Percentiles rank a stretch among this genome's conserved stretches.
These are phyloP conservation scores for Linurgus olivaceus DNA, from an alignment of 2,797 vertebrate genomes.

Conservation along the genomic window DNA sequence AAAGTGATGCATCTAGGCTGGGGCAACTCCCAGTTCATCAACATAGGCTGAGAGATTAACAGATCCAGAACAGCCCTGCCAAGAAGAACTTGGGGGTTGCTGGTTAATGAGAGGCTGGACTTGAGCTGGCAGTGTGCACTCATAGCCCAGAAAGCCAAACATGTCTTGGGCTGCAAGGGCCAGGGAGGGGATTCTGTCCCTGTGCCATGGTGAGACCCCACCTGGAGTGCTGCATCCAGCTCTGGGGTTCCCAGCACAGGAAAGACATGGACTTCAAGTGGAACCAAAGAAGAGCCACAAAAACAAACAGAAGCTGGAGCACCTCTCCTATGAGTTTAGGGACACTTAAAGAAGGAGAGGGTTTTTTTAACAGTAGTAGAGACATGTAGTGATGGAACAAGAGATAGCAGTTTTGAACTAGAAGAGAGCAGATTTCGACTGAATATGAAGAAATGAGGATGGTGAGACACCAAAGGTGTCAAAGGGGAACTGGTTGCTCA, in stretches of 20 bases:
- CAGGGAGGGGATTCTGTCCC: not conserved
- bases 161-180: not conserved
- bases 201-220: not conserved
- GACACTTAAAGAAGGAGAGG: not conserved
- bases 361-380: not conserved
- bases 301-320: not conserved
- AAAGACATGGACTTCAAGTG: not conserved
- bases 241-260: not conserved
- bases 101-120: not conserved
- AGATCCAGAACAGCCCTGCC: fast-evolving
- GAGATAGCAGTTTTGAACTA: not conserved
- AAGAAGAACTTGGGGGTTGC: not conserved
- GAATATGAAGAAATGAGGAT: not conserved
- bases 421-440: not conserved
- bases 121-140: fast-evolving
- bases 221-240: not conserved
- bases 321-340: not conserved
- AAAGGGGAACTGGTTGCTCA: not conserved
- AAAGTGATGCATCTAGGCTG: not conserved
- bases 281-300: not conserved
- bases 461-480: not conserved
- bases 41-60: not conserved
- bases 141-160: not conserved
- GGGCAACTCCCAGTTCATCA: not conserved
- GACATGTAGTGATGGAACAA: not conserved